Conservation (phyloP, 2,888 invertebrate genomes). For the Agrilus mali region DNA sequence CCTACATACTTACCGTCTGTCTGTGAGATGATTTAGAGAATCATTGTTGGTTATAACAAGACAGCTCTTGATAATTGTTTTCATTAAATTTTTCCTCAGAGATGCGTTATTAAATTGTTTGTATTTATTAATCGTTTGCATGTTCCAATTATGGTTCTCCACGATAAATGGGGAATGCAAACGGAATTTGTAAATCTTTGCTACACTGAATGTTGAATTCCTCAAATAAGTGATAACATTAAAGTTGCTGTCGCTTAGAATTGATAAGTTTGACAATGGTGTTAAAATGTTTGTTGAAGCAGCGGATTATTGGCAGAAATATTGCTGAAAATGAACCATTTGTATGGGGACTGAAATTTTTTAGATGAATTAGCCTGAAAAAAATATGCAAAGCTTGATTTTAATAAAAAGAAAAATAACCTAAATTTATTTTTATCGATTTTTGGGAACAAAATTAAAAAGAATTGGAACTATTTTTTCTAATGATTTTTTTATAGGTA, state of each 20-base stretch:
- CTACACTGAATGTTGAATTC: too few species aligned
- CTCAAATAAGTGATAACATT: too few species aligned
- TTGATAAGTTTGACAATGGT: too few species aligned
- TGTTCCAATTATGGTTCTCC: conserved; percentile 22
- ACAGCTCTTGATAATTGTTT: conserved; percentile 38
- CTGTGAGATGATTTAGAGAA: conserved; percentile 44
- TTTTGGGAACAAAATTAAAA: too few species aligned
- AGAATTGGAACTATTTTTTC: too few species aligned
- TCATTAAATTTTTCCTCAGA: conserved; percentile 36
- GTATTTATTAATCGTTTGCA: too few species aligned
- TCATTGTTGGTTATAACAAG: conserved; percentile 48
- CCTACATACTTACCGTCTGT: conserved; percentile 43
- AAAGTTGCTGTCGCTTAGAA: too few species aligned
- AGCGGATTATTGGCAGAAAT: conserved; percentile 18
- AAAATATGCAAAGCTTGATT: too few species aligned
- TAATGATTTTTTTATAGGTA: too few species aligned
- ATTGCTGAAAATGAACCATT: conserved; percentile 32
- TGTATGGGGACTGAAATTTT: conserved; percentile 39
- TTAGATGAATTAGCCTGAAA: conserved; percentile 34
- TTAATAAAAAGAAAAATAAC: too few species aligned
- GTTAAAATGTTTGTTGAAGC: background rate
- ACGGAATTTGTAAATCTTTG: conserved; percentile 19
- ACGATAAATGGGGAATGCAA: conserved; percentile 12
- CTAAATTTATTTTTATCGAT: too few species aligned
- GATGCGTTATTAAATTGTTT: too few species aligned